These are phyloP conservation scores for Varanus salvator DNA, from an alignment of 2,113 vertebrate genomes.

Conservation along the genomic window DNA sequence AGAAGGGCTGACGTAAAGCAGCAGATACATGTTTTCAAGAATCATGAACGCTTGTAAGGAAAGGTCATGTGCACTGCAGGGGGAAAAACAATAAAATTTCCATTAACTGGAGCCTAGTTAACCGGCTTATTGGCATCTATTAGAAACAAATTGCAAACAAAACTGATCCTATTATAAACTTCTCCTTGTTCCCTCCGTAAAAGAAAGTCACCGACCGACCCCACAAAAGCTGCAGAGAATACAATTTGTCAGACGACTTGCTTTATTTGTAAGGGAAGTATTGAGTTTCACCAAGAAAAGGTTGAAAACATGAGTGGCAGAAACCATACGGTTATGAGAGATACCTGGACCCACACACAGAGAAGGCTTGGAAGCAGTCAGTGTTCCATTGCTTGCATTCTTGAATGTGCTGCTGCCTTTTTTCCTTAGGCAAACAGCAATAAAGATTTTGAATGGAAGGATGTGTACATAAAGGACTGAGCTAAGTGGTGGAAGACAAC, in stretches of 20 bases:
- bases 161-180: constrained; percentile 90
- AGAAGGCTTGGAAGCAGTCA: constrained; percentile 61
- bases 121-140: constrained; percentile 93
- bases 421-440: constrained; percentile 82
- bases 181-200: constrained; percentile 77
- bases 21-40: constrained; percentile 87
- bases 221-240: constrained; percentile 69
- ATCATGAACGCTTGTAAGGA: constrained; percentile 84
- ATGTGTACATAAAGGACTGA: constrained; percentile 79
- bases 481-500: constrained; percentile 78
- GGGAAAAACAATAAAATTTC: constrained; percentile 95
- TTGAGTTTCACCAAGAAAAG: constrained; percentile 69
- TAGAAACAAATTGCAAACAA: constrained; percentile 96
- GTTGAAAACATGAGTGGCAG: constrained; percentile 60
- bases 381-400: constrained; percentile 72
- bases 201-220: constrained; percentile 73
- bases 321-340: constrained; percentile 62
- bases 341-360: constrained; percentile 36
- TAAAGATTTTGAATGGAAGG: constrained; percentile 82
- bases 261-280: constrained; percentile 73
- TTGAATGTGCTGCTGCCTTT: constrained; percentile 71
- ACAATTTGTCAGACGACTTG: constrained; percentile 67
- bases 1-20: constrained; percentile 72
- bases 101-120: constrained; percentile 96
- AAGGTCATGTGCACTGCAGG: constrained; percentile 90